Percentiles rank a stretch among this genome's conserved stretches.
phyloP scores from a whole-genome alignment of 2,888 invertebrate species.

The Rotaria macrura region DNA sequence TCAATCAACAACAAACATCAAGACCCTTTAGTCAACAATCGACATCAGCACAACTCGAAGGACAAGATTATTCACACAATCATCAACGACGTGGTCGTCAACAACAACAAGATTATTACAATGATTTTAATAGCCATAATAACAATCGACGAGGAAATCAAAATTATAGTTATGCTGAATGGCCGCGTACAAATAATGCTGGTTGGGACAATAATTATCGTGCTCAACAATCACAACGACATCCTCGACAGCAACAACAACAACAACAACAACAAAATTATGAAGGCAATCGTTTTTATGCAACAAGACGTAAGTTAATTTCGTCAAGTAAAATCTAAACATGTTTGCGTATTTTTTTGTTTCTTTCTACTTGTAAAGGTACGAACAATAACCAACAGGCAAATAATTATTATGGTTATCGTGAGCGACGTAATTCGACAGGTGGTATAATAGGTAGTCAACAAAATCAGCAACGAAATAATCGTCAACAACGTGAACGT shows the following conservation, averaged over 20 bases:
- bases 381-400: background rate
- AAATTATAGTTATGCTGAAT: background rate
- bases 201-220: conserved; percentile 21
- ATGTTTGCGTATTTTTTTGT: too few species aligned
- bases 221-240: conserved; percentile 26
- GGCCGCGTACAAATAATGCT: conserved; percentile 22
- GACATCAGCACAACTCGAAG: background rate
- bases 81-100: background rate
- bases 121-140: background rate
- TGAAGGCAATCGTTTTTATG: background rate
- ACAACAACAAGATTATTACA: conserved; percentile 3
- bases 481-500: conserved; percentile 23
- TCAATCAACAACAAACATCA: conserved; percentile 21
- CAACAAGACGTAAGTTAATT: background rate
- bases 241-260: conserved; percentile 23
- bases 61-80: background rate
- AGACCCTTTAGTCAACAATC: conserved; percentile 19
- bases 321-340: too few species aligned
- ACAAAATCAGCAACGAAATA: conserved; percentile 19
- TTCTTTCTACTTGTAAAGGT: background rate
- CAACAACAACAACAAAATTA: conserved; percentile 21
- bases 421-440: background rate
- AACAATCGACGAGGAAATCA: conserved; percentile 1
- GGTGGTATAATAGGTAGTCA: background rate
- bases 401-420: background rate